Percentiles rank a stretch among this genome's conserved stretches.
phyloP scores from a whole-genome alignment of 2,113 vertebrate genomes.

The Silurus asotus region DNA sequence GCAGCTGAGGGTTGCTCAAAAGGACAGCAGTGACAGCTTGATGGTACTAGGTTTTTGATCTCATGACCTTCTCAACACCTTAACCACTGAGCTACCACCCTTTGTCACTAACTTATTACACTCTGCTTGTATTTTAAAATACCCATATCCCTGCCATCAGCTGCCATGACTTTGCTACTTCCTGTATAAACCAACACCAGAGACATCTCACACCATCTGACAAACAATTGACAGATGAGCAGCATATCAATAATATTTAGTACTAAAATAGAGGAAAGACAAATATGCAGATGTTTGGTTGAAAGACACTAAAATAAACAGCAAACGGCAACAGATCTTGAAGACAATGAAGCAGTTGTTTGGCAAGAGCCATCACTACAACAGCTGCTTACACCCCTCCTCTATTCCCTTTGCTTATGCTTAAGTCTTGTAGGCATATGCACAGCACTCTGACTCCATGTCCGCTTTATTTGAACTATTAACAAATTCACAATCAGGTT shows the following conservation, averaged over 20 bases:
- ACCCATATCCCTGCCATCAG: background rate
- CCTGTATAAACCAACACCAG: background rate
- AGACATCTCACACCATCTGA: constrained; percentile 22
- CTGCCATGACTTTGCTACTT: constrained; percentile 8
- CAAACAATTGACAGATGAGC: constrained; percentile 15
- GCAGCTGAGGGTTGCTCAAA: too few relatives aligned
- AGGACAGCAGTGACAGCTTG: too few relatives aligned
- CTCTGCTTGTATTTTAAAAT: background rate
- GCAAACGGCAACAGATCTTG: constrained; percentile 42
- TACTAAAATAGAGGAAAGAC: background rate
- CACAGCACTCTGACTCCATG: constrained; percentile 1
- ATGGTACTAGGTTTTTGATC: too few relatives aligned
- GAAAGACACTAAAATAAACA: constrained; percentile 61
- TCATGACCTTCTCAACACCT: too few relatives aligned
- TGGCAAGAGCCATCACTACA: constrained; percentile 55
- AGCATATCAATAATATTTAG: constrained; percentile 8
- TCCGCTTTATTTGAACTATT: constrained; percentile 1
- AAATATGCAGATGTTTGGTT: constrained; percentile 39
- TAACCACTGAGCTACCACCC: too few relatives aligned
- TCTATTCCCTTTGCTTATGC: constrained; percentile 52
- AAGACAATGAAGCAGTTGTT: constrained; percentile 60
- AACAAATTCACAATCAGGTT: background rate
- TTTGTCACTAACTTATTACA: background rate
- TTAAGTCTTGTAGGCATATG: constrained; percentile 43
- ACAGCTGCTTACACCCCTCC: constrained; percentile 54